phyloP scores from a whole-genome alignment of 2,797 vertebrate species.

The Yasuhikotakia modesta region DNA sequence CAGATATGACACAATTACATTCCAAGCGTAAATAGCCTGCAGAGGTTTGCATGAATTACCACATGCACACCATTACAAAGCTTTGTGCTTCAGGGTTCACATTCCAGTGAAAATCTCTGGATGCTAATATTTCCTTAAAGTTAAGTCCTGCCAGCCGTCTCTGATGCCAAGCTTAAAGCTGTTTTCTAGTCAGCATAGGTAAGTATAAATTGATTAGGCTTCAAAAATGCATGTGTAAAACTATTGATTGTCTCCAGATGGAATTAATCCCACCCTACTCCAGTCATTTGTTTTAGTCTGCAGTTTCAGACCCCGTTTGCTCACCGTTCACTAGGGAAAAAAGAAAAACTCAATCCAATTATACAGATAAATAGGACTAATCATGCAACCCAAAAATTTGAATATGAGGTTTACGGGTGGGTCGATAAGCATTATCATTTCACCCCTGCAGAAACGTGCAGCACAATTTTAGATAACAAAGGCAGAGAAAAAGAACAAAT shows the following conservation, averaged over 20 bases:
- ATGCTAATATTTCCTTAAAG: slow-evolving; percentile 71
- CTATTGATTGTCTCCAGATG: slow-evolving; percentile 79
- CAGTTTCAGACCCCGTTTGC: slow-evolving; percentile 60
- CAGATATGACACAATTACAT: slow-evolving; percentile 76
- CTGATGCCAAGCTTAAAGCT: slow-evolving; percentile 66
- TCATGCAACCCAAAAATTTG: slow-evolving; percentile 78
- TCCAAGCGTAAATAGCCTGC: slow-evolving; percentile 74
- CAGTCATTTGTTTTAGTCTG: slow-evolving; percentile 66
- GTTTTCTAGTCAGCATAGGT: slow-evolving; percentile 72
- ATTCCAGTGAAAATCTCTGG: slow-evolving; percentile 70
- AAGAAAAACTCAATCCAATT: slow-evolving; percentile 80
- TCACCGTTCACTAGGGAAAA: slow-evolving; percentile 47
- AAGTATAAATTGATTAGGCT: slow-evolving; percentile 75
- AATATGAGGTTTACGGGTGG: slow-evolving; percentile 78
- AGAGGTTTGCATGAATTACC: slow-evolving; percentile 76
- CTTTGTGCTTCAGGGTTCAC: slow-evolving; percentile 68
- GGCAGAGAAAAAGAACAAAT: slow-evolving; percentile 69
- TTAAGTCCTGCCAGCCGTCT: slow-evolving; percentile 71
- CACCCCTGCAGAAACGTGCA: slow-evolving; percentile 74
- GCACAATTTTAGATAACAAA: slow-evolving; percentile 82
- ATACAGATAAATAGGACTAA: slow-evolving; percentile 84
- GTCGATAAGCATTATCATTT: slow-evolving; percentile 80
- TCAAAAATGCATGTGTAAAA: slow-evolving; percentile 68
- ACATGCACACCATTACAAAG: slow-evolving; percentile 71
- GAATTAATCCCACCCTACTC: slow-evolving; percentile 74